A percentile compares a stretch with the other conserved stretches of the same genome.
phyloP scores from a whole-genome alignment of 2,113 vertebrate genomes.

The Solea solea region DNA sequence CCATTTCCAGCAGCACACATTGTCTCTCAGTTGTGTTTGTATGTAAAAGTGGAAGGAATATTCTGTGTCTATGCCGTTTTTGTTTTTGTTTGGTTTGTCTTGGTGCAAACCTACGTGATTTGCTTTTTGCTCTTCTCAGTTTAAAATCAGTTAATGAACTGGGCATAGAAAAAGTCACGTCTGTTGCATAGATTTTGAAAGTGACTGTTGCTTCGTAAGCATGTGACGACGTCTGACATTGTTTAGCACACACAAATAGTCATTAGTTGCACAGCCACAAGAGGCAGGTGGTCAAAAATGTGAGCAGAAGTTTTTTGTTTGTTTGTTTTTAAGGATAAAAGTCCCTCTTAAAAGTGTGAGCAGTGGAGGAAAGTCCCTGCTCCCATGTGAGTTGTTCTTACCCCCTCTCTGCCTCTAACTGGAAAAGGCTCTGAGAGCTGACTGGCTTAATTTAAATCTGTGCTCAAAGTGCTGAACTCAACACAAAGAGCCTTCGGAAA shows the following conservation, averaged over 20 bases:
- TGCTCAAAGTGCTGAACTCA: constrained; percentile 32
- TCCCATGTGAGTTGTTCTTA: not conserved
- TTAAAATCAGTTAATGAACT: too few species aligned
- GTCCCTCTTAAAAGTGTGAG: not conserved
- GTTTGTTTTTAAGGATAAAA: not conserved
- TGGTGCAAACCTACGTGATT: too few species aligned
- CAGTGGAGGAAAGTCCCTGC: not conserved
- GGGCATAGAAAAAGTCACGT: too few species aligned
- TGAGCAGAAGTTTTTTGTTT: not conserved
- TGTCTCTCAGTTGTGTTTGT: too few species aligned
- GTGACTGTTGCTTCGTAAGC: not conserved
- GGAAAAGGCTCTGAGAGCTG: constrained; percentile 23
- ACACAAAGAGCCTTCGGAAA: constrained; percentile 19
- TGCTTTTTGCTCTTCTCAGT: too few species aligned
- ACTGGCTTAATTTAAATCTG: constrained; percentile 25
- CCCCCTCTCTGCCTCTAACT: not conserved
- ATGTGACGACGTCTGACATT: not conserved
- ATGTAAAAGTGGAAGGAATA: too few species aligned
- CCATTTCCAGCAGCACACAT: too few species aligned
- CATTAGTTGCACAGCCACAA: not conserved
- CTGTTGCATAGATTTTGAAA: not conserved
- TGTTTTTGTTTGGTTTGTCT: too few species aligned
- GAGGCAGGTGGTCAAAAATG: not conserved
- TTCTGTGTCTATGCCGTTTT: too few species aligned
- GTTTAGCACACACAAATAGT: not conserved